Percentiles rank a stretch among this genome's conserved stretches.
These are phyloP conservation scores for Mungos mungo DNA, from an alignment of 2,113 vertebrate genomes.

Conservation along the genomic window DNA sequence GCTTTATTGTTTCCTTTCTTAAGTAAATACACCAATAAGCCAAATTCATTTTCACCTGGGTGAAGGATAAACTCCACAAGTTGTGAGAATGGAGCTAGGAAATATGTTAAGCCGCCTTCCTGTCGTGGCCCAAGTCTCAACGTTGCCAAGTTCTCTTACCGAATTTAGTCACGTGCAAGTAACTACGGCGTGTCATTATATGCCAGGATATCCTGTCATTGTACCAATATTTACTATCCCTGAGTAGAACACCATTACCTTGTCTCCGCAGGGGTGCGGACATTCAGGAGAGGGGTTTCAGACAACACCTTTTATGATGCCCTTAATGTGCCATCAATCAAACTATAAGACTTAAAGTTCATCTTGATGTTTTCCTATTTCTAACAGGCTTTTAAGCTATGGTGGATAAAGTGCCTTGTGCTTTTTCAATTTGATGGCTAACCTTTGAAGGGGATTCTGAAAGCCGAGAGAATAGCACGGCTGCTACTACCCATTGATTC, in stretches of 20 bases:
- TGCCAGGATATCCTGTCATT: not conserved
- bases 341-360: constrained; percentile 39
- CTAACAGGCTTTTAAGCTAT: constrained; percentile 32
- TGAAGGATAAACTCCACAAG: not conserved
- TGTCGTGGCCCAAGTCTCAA: not conserved
- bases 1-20: constrained; percentile 28
- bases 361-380: constrained; percentile 38
- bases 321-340: constrained; percentile 47
- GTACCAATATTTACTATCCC: not conserved
- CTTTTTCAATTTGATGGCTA: constrained; percentile 23
- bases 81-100: not conserved
- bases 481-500: not conserved
- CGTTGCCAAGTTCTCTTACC: not conserved
- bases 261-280: not conserved
- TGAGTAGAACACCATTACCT: not conserved
- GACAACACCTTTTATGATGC: constrained; percentile 16
- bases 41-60: constrained; percentile 26
- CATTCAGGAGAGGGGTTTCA: constrained; percentile 13
- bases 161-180: not conserved
- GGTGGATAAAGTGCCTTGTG: not conserved
- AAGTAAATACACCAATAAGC: not conserved
- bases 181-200: not conserved
- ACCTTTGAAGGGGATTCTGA: not conserved
- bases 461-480: not conserved
- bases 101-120: not conserved